These are phyloP conservation scores for Argyresthia albistria DNA, from an alignment of 2,888 invertebrate genomes.

Conservation along the genomic window DNA sequence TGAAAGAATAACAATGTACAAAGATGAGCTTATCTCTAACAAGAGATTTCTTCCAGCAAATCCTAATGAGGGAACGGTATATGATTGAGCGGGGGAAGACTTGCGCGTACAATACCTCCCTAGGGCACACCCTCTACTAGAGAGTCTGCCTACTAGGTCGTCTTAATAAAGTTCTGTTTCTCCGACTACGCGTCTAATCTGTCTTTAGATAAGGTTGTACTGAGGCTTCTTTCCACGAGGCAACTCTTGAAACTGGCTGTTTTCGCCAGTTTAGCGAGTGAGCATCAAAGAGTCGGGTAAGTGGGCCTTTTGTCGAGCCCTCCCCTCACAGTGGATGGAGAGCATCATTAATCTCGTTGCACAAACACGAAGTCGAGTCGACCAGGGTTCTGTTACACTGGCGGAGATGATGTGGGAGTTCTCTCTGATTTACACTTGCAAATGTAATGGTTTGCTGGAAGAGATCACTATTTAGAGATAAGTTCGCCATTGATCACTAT, in stretches of 20 bases:
- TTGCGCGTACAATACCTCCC: no score
- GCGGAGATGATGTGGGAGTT: no score
- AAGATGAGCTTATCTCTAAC: no score
- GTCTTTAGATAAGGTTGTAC: neutral
- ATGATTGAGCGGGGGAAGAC: no score
- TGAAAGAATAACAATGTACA: no score
- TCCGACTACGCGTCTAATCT: neutral
- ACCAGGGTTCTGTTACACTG: no score
- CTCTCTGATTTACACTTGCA: neutral
- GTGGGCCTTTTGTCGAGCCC: constrained; percentile 56
- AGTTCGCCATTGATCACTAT: neutral
- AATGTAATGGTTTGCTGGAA: neutral
- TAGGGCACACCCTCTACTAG: no score
- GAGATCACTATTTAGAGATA: no score
- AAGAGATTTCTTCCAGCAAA: no score
- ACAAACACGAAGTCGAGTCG: constrained; percentile 31
- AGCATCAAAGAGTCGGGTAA: constrained; percentile 52
- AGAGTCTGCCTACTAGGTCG: no score
- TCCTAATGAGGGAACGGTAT: no score
- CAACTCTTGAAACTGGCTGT: constrained; percentile 16
- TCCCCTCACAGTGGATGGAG: constrained; percentile 33
- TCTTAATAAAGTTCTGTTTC: no score
- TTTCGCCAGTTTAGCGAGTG: constrained; percentile 38
- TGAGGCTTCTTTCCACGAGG: neutral
- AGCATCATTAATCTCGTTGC: constrained; percentile 58